Evolutionary conservation across 1,140 invertebrate genomes (phyloP).

Genomic region (Aphis gossypii): DNA sequence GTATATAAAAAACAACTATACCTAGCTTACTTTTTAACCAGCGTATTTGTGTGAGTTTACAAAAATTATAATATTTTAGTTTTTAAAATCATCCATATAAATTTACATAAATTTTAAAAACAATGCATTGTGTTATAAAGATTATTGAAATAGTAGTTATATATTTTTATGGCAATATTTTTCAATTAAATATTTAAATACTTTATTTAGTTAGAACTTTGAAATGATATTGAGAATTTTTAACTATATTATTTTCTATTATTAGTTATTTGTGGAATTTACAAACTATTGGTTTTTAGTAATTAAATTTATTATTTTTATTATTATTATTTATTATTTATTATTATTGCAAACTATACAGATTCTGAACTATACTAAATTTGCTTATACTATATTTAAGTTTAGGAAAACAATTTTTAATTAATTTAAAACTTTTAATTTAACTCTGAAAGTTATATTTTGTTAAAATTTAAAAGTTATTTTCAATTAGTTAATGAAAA

Average conservation of each 20-base stretch:
- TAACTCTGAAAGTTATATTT: background rate
- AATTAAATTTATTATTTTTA: background rate
- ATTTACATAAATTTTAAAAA: background rate
- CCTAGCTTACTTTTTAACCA: too few species aligned
- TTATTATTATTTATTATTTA: too few species aligned
- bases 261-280: background rate
- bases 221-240: background rate
- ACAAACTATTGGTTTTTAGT: background rate
- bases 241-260: background rate
- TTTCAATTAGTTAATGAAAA: conserved; percentile 29
- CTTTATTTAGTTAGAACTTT: background rate
- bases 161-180: too few species aligned
- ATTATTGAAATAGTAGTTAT: too few species aligned
- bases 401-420: background rate
- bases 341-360: background rate
- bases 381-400: background rate
- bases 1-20: background rate
- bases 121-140: too few species aligned
- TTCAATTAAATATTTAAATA: background rate
- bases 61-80: too few species aligned
- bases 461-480: background rate
- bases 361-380: background rate
- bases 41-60: too few species aligned
- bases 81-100: too few species aligned
- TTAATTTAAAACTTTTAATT: background rate